Base-by-base conservation (phyloP, 1,140 invertebrate genomes). In the Tribolium castaneum region DNA sequence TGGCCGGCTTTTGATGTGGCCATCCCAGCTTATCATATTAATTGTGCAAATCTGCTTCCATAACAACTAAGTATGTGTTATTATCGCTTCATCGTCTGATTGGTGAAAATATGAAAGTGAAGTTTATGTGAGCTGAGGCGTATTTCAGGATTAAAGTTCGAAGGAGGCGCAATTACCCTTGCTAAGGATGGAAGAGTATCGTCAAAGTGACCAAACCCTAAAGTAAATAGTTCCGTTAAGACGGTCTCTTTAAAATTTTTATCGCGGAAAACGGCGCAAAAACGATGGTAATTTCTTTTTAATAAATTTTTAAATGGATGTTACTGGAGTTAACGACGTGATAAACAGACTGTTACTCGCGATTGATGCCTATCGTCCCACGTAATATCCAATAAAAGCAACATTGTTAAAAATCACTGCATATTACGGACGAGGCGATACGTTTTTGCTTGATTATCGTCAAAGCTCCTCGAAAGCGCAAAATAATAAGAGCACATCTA, bases 1-100 rank as follows among this genome's bases (percentile, higher is more conserved):
- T 6, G 22, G 19, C 30, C 30, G 45, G 45, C 71, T 73, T 73
- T 73, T 73, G 71, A 73, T 73, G 71, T 73, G 71, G 71, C 30
- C 50, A 35, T 51, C 30, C 39, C 49, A 39, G 71, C 71, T 73
- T 73, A 73, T 73, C 71, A 73, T 52, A 52, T 73, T 73, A 73
- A 73, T 73, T 73, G 71, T 73, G 49, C 19, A 51, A 73, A 73
- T 35, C 50, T 72, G 39, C 16, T 50, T 73, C 52, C 71, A 66
- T 66, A 35, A 12, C 25, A 35, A 45, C 39, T 45, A 45, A 45
- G 39, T 45, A 45, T 45, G n/a, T 45, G n/a, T 45, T 45, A 9
- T 45, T 45, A 45, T 9, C 39, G 39, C 7, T 9, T 45, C 39
- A 30, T 30, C 25, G 25, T 30, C 3, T 30, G 7, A 45, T 45